phyloP scores from a whole-genome alignment of 1,140 invertebrate species.

The Heliconius congener region DNA sequence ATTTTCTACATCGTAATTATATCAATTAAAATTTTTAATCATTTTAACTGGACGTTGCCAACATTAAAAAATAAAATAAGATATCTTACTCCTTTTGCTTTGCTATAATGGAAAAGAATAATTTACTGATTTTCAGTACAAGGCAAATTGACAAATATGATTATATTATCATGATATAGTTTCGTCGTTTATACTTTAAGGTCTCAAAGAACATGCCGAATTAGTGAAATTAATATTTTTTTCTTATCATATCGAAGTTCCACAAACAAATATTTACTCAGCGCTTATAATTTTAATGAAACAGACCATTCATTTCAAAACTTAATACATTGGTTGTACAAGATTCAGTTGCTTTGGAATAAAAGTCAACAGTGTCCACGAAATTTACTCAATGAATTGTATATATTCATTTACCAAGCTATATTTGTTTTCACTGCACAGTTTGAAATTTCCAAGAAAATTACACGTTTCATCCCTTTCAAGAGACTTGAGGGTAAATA shows the following conservation, averaged over 20 bases:
- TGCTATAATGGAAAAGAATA: no score
- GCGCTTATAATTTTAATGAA: not conserved
- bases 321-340: not conserved
- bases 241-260: not conserved
- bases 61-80: no score
- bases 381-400: conserved; percentile 15
- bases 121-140: no score
- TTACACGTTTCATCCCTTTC: conserved; percentile 42
- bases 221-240: not conserved
- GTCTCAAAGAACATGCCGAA: no score
- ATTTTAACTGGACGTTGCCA: no score
- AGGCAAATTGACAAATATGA: no score
- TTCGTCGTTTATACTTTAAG: no score
- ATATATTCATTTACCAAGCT: conserved; percentile 18
- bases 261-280: not conserved
- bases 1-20: no score
- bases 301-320: not conserved
- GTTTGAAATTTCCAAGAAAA: conserved; percentile 42
- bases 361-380: conserved; percentile 1
- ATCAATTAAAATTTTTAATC: no score
- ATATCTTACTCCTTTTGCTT: no score
- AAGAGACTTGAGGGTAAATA: not conserved
- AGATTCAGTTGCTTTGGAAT: conserved; percentile 3
- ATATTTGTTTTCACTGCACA: conserved; percentile 13
- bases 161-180: no score